phyloP scores from a whole-genome alignment of 1,140 invertebrate species.

The Musca vetustissima region DNA sequence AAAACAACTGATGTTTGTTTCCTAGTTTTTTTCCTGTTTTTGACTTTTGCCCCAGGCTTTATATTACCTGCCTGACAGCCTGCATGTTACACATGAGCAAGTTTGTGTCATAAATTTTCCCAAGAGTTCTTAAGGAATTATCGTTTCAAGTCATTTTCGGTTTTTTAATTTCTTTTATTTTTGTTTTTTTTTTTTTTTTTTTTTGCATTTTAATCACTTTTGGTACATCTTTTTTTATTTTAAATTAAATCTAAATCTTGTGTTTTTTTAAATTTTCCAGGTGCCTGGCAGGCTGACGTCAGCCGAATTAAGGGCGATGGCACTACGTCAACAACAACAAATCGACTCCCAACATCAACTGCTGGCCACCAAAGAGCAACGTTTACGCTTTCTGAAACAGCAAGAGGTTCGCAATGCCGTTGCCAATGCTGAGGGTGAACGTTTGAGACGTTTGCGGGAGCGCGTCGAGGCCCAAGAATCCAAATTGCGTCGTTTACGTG shows the following conservation, averaged over 20 bases:
- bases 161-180: neutral
- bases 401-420: conserved; percentile 72
- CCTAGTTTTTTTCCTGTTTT: too few relatives aligned
- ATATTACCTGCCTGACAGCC: too few relatives aligned
- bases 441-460: conserved; percentile 82
- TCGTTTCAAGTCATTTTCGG: too few relatives aligned
- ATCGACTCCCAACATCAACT: conserved; percentile 91
- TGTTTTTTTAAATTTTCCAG: conserved; percentile 54
- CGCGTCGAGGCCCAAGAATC: conserved; percentile 91
- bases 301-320: conserved; percentile 95
- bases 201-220: conserved; percentile 5
- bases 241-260: neutral
- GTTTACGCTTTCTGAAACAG: conserved; percentile 90
- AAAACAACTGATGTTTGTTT: too few relatives aligned
- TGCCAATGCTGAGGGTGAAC: conserved; percentile 82
- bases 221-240: neutral
- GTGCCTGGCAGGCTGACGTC: conserved; percentile 81
- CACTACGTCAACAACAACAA: conserved; percentile 91
- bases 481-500: conserved; percentile 85
- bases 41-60: too few relatives aligned
- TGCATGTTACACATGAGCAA: too few relatives aligned
- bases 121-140: too few relatives aligned
- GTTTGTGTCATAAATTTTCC: too few relatives aligned
- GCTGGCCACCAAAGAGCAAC: conserved; percentile 87
- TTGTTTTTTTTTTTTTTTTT: neutral